A percentile compares a stretch with the other conserved stretches of the same genome.
phyloP scores from a whole-genome alignment of 2,888 invertebrate genomes.

The Morpho deidamia region DNA sequence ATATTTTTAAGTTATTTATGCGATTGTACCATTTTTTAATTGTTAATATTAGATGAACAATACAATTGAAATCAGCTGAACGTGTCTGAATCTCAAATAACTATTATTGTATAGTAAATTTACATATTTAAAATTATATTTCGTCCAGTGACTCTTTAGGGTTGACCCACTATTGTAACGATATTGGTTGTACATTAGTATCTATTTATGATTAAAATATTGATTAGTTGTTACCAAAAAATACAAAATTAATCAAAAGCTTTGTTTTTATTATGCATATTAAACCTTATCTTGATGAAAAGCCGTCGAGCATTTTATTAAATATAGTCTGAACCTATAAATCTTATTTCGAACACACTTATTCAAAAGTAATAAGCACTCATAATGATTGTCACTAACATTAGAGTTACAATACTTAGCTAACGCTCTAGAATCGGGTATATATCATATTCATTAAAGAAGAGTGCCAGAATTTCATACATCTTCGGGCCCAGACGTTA shows the following conservation, averaged over 20 bases:
- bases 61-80: conserved; percentile 72
- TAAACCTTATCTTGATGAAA: not conserved
- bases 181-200: conserved; percentile 71
- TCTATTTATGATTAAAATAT: conserved; percentile 74
- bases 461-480: too few relatives aligned
- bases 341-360: too few relatives aligned
- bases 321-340: not conserved
- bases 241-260: conserved; percentile 71
- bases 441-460: too few relatives aligned
- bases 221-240: conserved; percentile 78
- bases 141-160: conserved; percentile 63
- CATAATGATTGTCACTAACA: too few relatives aligned
- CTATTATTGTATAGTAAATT: conserved; percentile 58
- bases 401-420: too few relatives aligned
- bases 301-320: not conserved
- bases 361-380: too few relatives aligned
- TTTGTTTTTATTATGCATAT: conserved; percentile 22
- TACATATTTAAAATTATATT: conserved; percentile 67
- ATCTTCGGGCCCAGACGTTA: too few relatives aligned
- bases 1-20: conserved; percentile 73
- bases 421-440: too few relatives aligned
- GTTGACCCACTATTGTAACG: conserved; percentile 56
- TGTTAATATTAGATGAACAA: conserved; percentile 36
- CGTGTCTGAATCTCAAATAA: conserved; percentile 70
- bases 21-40: conserved; percentile 59